phyloP scores from a whole-genome alignment of 1,140 invertebrate genomes.

The Drosophila baimaii region DNA sequence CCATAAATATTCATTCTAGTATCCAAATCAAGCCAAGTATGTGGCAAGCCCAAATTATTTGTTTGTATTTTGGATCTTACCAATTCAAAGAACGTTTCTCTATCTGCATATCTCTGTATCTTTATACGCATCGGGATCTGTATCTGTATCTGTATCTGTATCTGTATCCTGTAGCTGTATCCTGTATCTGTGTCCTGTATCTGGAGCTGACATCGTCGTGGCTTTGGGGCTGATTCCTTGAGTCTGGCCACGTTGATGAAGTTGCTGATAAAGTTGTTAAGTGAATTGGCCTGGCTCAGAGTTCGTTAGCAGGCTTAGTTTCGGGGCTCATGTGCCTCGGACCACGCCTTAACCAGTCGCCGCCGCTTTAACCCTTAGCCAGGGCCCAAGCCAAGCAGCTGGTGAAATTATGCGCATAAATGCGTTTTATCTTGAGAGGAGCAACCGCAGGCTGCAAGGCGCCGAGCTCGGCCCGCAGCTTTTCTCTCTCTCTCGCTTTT shows the following conservation, averaged over 20 bases:
- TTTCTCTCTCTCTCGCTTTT: slow-evolving; percentile 5
- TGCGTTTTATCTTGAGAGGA: slow-evolving; percentile 40
- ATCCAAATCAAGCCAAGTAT: not conserved
- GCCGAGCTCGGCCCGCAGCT: slow-evolving; percentile 29
- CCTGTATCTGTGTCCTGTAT: slow-evolving; percentile 5
- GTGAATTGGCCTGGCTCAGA: slow-evolving; percentile 63
- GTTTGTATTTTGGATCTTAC: not conserved
- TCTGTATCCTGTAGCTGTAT: slow-evolving; percentile 1
- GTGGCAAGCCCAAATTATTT: not conserved
- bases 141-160: not conserved
- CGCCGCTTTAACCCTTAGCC: not conserved
- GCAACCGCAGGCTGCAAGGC: slow-evolving; percentile 35
- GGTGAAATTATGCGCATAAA: slow-evolving; percentile 54
- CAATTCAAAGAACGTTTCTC: not conserved
- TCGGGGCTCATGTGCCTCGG: slow-evolving; percentile 27
- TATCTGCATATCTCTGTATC: slow-evolving; percentile 8
- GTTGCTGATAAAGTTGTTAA: slow-evolving; percentile 74
- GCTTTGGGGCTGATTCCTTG: slow-evolving; percentile 13
- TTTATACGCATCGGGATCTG: slow-evolving; percentile 1
- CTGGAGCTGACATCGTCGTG: slow-evolving; percentile 35
- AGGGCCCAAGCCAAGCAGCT: not conserved
- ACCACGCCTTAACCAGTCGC: not conserved
- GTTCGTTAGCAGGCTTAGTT: slow-evolving; percentile 51
- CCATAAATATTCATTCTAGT: accelerated
- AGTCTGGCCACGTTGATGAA: slow-evolving; percentile 35